Evolutionary conservation across 1,140 invertebrate genomes (phyloP), one percentile per base, ranked within the genome.

Genomic region (Drosophila parvula): DNA sequence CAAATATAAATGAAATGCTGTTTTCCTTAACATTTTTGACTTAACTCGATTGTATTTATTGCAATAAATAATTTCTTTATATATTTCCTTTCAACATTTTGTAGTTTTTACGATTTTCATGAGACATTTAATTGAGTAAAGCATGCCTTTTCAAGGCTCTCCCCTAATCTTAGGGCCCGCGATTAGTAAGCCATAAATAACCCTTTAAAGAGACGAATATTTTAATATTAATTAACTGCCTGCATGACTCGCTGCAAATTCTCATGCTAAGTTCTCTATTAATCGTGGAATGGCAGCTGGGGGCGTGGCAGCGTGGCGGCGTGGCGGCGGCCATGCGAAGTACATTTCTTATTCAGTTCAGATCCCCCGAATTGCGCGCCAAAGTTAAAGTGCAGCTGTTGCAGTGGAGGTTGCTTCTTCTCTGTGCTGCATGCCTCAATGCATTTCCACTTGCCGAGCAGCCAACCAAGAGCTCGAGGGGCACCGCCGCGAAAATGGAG

Each of bases 381-480:
- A 70, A 73, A 64, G 59, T 64, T 75, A 63, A 78, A 71, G 74
- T 70, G 57, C 74, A 83, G 69, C 69, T 71, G 65, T 38, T 43
- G 47, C 59, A 41, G 44, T 47, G 63, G 51, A 57, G 56, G 53
- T 47, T 78, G 74, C 44, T 55, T 43, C 68, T 69, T 50, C n/a
- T 32, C 16, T 12, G 48, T 4, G 78, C 62, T 74, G 82, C 78
- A 90, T 73, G 86, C 86, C 78, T 81, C 69, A 90, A 90, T 85
- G 82, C 85, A 90, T 74, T 86, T 90, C 86, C 88, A 90, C 86
- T 90, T 90, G 86, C 79, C 74, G 78, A 69, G 82, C 88, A 79
- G 47, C 80, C 82, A 85, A 81, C 81, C 81, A 69, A 78, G 75
- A 70, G 58, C 74, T 78, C 74, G 65, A 71, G 56, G 75, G 63